These are phyloP conservation scores for Caenorhabditis becei DNA, from an alignment of 2,888 invertebrate species.

Conservation along the genomic window DNA sequence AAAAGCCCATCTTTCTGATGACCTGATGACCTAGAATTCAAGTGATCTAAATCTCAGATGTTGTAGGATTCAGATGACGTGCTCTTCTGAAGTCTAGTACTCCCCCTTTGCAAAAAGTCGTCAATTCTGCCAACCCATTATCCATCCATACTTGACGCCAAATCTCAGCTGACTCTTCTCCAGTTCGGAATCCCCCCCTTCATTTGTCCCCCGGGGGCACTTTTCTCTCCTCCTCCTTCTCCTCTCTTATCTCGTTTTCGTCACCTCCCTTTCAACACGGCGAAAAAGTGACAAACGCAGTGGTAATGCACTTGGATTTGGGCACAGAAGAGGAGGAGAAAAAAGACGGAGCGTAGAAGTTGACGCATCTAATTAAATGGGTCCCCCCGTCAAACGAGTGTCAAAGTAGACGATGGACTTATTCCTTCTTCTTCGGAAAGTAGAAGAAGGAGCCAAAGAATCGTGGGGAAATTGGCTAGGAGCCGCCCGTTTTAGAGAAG, in stretches of 20 bases:
- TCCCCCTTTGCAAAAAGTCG: too few relatives aligned
- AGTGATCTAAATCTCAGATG: too few relatives aligned
- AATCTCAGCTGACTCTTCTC: background rate
- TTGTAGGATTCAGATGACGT: background rate
- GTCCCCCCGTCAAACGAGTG: constrained; percentile 19
- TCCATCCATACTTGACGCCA: background rate
- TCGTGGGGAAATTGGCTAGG: background rate
- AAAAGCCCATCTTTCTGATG: too few relatives aligned
- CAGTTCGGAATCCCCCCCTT: background rate
- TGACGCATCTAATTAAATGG: constrained; percentile 25
- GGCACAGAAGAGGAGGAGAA: background rate
- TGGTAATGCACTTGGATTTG: constrained; percentile 21
- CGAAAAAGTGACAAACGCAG: constrained; percentile 8
- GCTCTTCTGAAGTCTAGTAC: background rate
- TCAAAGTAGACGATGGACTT: too few relatives aligned
- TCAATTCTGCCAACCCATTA: constrained; percentile 4
- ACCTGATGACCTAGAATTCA: too few relatives aligned
- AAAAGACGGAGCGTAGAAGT: background rate
- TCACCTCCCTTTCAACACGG: constrained; percentile 1
- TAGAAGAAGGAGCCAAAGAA: constrained; percentile 1
- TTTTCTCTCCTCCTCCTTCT: constrained; percentile 10
- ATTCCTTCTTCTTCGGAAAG: background rate
- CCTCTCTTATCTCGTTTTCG: background rate
- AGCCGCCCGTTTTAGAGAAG: background rate
- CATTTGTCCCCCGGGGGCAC: constrained; percentile 37